A percentile compares a stretch with the other conserved stretches of the same genome.
phyloP scores from a whole-genome alignment of 2,888 invertebrate genomes.

The Merodon equestris region DNA sequence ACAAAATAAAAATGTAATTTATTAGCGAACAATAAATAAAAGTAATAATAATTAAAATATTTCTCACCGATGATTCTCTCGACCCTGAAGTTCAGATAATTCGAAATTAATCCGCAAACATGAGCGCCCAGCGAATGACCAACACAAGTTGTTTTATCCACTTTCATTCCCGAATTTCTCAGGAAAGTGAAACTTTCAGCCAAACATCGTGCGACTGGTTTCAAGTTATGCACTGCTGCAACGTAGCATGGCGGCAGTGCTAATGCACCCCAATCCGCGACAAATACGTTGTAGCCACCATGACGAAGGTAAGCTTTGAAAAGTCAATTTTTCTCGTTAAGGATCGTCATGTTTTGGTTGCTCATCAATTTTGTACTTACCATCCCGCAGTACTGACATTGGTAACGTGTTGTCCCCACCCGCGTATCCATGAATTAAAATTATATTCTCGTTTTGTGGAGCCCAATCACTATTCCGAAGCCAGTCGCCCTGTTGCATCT shows the following conservation, averaged over 20 bases:
- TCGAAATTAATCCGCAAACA: conserved; percentile 87
- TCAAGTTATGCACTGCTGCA: conserved; percentile 87
- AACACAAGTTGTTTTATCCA: conserved; percentile 85
- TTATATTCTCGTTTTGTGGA: conserved; percentile 84
- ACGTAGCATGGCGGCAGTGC: conserved; percentile 86
- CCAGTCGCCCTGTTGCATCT: conserved; percentile 85
- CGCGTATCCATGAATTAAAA: conserved; percentile 88
- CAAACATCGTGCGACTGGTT: conserved; percentile 85
- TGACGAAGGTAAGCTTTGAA: conserved; percentile 84
- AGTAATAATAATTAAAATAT: background rate
- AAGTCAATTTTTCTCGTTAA: background rate
- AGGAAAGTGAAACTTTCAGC: conserved; percentile 83
- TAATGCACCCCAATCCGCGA: conserved; percentile 88
- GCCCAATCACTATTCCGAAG: conserved; percentile 86
- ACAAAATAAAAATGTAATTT: background rate
- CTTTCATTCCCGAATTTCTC: conserved; percentile 83
- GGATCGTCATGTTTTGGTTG: background rate
- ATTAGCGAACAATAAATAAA: too few species aligned
- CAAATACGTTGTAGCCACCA: conserved; percentile 87
- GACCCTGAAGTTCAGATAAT: conserved; percentile 85
- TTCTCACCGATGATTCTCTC: conserved; percentile 85
- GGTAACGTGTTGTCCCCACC: conserved; percentile 87
- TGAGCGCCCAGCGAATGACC: conserved; percentile 89
- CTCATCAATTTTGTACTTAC: conserved; percentile 77
- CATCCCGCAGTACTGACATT: conserved; percentile 86